These are phyloP conservation scores for Enoplosus armatus DNA, from an alignment of 2,797 vertebrate species.

Conservation along the genomic window DNA sequence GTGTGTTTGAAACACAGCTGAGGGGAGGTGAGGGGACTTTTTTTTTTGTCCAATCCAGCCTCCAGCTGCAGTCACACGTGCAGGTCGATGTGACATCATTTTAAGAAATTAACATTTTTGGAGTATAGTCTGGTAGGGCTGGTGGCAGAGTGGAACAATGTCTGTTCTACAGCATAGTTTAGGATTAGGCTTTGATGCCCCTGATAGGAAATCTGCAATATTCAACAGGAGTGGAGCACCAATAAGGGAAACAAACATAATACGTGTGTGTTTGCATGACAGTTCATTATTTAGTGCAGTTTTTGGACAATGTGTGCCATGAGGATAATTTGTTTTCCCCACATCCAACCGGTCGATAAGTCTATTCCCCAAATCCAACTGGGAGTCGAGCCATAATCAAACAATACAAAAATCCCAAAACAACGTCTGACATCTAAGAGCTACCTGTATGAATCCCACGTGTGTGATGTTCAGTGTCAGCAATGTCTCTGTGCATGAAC, in stretches of 20 bases:
- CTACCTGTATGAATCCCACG: not conserved
- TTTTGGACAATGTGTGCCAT: not conserved
- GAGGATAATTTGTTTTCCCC: not conserved
- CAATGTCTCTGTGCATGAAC: not conserved
- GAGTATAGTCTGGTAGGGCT: not conserved
- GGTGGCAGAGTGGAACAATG: too few relatives aligned
- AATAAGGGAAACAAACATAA: too few relatives aligned
- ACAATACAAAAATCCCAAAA: too few relatives aligned
- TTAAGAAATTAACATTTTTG: not conserved
- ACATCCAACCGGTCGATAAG: not conserved
- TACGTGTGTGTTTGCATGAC: too few relatives aligned
- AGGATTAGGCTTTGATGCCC: too few relatives aligned
- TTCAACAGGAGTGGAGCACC: too few relatives aligned
- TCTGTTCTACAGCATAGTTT: too few relatives aligned
- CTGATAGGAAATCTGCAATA: too few relatives aligned
- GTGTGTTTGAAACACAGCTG: constrained; percentile 15
- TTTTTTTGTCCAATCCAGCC: not conserved
- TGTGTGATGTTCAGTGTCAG: not conserved
- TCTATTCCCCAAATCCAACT: too few relatives aligned
- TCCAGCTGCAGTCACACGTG: constrained; percentile 1
- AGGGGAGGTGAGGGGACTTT: not conserved
- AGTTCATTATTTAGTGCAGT: not conserved
- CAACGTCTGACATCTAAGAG: not conserved
- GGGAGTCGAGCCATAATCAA: not conserved
- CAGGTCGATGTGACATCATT: not conserved